A percentile compares a stretch with the other conserved stretches of the same genome.
Evolutionary conservation across 2,888 invertebrate species (phyloP).

Genomic region (Agrotis exclamationis): DNA sequence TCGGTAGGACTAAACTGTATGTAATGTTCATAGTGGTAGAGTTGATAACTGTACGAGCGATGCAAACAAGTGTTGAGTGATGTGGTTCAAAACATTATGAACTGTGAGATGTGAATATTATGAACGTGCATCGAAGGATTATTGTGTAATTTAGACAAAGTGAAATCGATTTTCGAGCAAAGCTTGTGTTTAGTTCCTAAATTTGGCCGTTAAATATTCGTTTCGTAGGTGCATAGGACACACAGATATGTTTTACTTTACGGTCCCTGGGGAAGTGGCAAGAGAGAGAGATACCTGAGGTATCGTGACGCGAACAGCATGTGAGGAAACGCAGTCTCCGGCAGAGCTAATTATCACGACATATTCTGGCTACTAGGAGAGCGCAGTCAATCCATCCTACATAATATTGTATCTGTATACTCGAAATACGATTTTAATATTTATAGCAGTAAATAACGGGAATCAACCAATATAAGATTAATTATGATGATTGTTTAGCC

Average conservation of each 20-base stretch:
- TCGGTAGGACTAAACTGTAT: conserved; percentile 75
- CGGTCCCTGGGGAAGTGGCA: conserved; percentile 53
- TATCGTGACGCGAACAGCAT: conserved; percentile 47
- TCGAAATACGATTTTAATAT: conserved; percentile 68
- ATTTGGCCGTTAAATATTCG: conserved; percentile 76
- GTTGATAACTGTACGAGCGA: conserved; percentile 71
- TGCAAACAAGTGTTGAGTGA: conserved; percentile 70
- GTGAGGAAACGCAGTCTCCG: conserved; percentile 62
- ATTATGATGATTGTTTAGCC: conserved; percentile 67
- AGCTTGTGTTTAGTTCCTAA: conserved; percentile 90
- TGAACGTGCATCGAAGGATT: conserved; percentile 71
- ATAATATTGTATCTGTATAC: conserved; percentile 67
- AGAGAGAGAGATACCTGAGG: conserved; percentile 44
- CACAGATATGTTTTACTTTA: conserved; percentile 66
- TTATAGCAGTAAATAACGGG: conserved; percentile 69
- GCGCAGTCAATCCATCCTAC: conserved; percentile 64
- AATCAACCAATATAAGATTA: conserved; percentile 69
- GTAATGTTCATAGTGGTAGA: conserved; percentile 72
- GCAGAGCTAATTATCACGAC: conserved; percentile 36
- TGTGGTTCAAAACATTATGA: conserved; percentile 69
- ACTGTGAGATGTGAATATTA: conserved; percentile 69
- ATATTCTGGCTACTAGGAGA: conserved; percentile 53
- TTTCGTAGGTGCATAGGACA: conserved; percentile 71
- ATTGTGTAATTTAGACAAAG: conserved; percentile 76
- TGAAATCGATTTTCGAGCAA: conserved; percentile 83